These are phyloP conservation scores for Athalia cordata DNA, from an alignment of 2,888 invertebrate species.

Conservation along the genomic window DNA sequence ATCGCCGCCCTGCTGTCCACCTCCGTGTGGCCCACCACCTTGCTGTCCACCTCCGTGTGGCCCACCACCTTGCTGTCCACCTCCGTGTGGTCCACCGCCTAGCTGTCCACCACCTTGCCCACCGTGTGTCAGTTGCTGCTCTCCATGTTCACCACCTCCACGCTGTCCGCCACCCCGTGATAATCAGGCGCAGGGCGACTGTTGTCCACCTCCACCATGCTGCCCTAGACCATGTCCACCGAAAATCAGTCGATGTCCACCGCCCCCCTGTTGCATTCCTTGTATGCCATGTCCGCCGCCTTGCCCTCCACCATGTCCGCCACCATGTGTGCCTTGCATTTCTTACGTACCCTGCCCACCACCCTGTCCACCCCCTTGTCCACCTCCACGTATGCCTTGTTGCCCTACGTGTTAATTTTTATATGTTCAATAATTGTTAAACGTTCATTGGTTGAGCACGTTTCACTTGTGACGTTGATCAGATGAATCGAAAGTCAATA, in stretches of 20 bases:
- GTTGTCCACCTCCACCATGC: constrained; percentile 34
- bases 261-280: constrained; percentile 34
- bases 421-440: background rate
- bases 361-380: constrained; percentile 22
- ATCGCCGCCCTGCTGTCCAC: constrained; percentile 40
- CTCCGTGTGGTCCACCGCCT: constrained; percentile 45
- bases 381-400: constrained; percentile 36
- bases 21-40: constrained; percentile 45
- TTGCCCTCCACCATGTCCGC: constrained; percentile 47
- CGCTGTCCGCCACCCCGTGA: constrained; percentile 40
- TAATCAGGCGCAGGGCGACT: no score
- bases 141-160: constrained; percentile 26
- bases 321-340: constrained; percentile 33
- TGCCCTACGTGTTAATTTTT: constrained; percentile 26
- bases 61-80: constrained; percentile 47
- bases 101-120: constrained; percentile 59
- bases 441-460: background rate
- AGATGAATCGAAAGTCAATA: background rate
- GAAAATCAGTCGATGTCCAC: constrained; percentile 67
- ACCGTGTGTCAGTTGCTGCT: constrained; percentile 70
- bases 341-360: constrained; percentile 44
- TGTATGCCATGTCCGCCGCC: constrained; percentile 43
- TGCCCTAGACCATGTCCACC: constrained; percentile 73
- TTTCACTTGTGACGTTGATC: background rate
- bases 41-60: constrained; percentile 44